Evolutionary conservation across 2,888 invertebrate species (phyloP).

Genomic region (Lymantria monacha): DNA sequence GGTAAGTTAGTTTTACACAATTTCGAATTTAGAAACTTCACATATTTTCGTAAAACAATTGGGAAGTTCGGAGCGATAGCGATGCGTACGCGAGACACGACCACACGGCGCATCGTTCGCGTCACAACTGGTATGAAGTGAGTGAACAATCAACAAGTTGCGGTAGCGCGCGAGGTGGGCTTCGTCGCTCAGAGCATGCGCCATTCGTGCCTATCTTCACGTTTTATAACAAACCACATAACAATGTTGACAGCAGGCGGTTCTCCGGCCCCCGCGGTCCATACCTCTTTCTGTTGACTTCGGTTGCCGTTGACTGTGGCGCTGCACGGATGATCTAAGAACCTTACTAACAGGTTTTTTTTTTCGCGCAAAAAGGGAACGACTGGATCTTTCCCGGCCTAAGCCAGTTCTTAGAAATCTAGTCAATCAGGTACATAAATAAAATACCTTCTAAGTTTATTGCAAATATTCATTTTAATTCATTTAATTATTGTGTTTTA

Average conservation of each 20-base stretch:
- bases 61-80: conserved; percentile 70
- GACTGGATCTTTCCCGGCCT: conserved; percentile 45
- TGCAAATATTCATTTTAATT: conserved; percentile 5
- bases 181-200: conserved; percentile 69
- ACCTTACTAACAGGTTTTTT: conserved; percentile 59
- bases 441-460: conserved; percentile 33
- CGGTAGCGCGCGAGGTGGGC: conserved; percentile 64
- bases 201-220: conserved; percentile 61
- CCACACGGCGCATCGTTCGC: conserved; percentile 75
- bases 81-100: conserved; percentile 59
- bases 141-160: conserved; percentile 80
- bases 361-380: conserved; percentile 76
- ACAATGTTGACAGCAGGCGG: conserved; percentile 52
- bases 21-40: conserved; percentile 72
- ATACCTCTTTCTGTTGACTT: background rate
- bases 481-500: background rate
- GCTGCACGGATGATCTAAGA: conserved; percentile 13
- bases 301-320: background rate
- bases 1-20: conserved; percentile 57
- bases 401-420: conserved; percentile 44
- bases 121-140: conserved; percentile 72
- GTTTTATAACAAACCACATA: conserved; percentile 47
- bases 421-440: conserved; percentile 41
- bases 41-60: conserved; percentile 77
- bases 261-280: conserved; percentile 25